Percentiles rank a stretch among this genome's conserved stretches.
phyloP scores from a whole-genome alignment of 2,888 invertebrate species.

The Perdita meconis region DNA sequence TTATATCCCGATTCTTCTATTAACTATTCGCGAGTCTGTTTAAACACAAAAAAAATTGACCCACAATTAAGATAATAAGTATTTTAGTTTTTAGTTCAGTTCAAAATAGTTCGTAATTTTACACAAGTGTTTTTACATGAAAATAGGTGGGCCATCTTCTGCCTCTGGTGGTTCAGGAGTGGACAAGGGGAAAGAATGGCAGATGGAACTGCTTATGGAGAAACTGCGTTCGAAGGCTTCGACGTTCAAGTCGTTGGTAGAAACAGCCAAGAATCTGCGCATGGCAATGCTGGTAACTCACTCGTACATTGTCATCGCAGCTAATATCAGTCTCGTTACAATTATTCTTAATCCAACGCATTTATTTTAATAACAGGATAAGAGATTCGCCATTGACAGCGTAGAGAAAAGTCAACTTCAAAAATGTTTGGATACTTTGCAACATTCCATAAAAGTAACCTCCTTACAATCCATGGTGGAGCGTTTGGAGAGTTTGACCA shows the following conservation, averaged over 20 bases:
- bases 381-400: conserved; percentile 94
- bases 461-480: conserved; percentile 96
- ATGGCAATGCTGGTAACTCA: conserved; percentile 92
- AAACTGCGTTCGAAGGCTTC: conserved; percentile 93
- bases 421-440: conserved; percentile 95
- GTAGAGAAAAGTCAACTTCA: conserved; percentile 94
- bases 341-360: not conserved
- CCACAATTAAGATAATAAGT: too few relatives aligned
- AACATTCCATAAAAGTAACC: conserved; percentile 96
- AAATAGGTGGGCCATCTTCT: conserved; percentile 76
- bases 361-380: conserved; percentile 88
- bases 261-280: conserved; percentile 94
- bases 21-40: too few relatives aligned
- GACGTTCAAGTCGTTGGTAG: conserved; percentile 92
- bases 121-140: not conserved
- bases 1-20: too few relatives aligned
- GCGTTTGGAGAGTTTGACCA: conserved; percentile 94
- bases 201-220: conserved; percentile 96
- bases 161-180: conserved; percentile 70
- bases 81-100: too few relatives aligned
- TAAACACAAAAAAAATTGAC: too few relatives aligned
- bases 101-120: too few relatives aligned
- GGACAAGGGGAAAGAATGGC: conserved; percentile 90
- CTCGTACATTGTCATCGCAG: too few relatives aligned
- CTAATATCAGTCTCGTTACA: too few relatives aligned